Percentiles rank a stretch among this genome's conserved stretches.
phyloP scores from a whole-genome alignment of 23 tunicate genomes.

The Ciona savignyi region DNA sequence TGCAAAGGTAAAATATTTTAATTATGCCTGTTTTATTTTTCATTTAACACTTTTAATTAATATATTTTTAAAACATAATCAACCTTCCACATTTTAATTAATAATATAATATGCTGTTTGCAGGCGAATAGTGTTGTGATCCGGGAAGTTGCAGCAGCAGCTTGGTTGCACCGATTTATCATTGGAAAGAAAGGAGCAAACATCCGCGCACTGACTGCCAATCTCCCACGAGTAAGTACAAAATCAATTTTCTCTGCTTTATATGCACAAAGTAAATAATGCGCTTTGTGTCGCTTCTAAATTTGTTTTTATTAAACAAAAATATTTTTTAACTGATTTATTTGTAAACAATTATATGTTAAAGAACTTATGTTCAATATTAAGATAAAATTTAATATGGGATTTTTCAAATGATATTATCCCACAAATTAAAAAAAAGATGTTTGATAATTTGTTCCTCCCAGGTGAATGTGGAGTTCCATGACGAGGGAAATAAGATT shows the following conservation, averaged over 20 bases:
- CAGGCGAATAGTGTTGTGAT: constrained; percentile 93
- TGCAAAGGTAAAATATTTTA: constrained; percentile 90
- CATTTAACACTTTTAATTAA: too few species aligned
- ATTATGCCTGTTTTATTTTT: too few species aligned
- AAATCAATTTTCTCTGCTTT: background rate
- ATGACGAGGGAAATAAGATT: constrained; percentile 63
- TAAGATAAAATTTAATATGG: too few species aligned
- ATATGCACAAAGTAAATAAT: background rate
- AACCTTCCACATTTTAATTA: too few species aligned
- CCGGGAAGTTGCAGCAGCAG: constrained; percentile 56
- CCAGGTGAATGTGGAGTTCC: constrained; percentile 86
- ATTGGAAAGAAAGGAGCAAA: constrained; percentile 94
- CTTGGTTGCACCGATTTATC: constrained; percentile 97
- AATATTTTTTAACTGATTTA: background rate
- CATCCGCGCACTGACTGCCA: constrained; percentile 65
- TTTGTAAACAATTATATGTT: background rate
- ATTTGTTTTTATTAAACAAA: background rate
- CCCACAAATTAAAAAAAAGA: background rate
- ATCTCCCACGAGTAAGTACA: constrained; percentile 49
- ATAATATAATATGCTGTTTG: background rate
- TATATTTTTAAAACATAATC: too few species aligned
- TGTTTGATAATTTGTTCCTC: background rate
- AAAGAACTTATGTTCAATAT: too few species aligned
- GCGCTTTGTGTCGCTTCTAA: background rate
- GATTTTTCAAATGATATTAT: background rate